Percentiles rank a stretch among this genome's conserved stretches.
Conservation (phyloP, 2,113 vertebrate genomes). For the Pteropus alecto region DNA sequence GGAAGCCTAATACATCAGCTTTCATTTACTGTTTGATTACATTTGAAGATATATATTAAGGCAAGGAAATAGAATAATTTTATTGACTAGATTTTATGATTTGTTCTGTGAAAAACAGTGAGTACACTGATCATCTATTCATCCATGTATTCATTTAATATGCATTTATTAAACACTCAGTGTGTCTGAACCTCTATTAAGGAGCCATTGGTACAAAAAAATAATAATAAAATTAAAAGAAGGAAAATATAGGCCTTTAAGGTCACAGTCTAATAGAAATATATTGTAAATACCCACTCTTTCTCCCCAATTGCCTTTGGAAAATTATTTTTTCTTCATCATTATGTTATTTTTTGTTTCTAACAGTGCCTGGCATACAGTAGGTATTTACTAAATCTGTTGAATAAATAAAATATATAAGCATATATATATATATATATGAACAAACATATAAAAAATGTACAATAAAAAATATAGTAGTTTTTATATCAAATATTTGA, state of each 20-base stretch:
- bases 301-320: background rate
- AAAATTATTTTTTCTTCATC: background rate
- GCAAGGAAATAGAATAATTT: background rate
- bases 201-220: background rate
- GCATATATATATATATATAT: background rate
- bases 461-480: background rate
- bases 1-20: background rate
- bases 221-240: background rate
- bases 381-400: background rate
- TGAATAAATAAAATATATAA: background rate
- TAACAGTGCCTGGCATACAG: background rate
- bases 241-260: background rate
- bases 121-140: background rate
- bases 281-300: background rate
- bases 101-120: background rate
- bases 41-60: background rate
- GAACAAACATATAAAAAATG: background rate
- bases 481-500: background rate
- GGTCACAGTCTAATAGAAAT: background rate
- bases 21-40: background rate
- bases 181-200: background rate
- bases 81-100: background rate
- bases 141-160: background rate
- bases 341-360: background rate
- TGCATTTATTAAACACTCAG: background rate